These are phyloP conservation scores for Piaya cayana DNA, from an alignment of 2,113 vertebrate species.

Conservation along the genomic window DNA sequence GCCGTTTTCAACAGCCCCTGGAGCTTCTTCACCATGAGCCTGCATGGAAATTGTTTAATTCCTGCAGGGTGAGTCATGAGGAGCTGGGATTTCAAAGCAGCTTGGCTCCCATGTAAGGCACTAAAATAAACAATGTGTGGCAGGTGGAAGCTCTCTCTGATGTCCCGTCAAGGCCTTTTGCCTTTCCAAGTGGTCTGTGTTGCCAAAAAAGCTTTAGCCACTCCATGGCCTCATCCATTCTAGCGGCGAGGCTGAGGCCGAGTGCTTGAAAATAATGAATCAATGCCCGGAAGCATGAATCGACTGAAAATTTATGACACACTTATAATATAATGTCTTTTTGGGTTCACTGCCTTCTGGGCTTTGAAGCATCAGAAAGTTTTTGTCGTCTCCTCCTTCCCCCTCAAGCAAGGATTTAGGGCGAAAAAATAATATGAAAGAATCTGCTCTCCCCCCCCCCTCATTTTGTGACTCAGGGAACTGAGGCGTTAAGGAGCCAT, in stretches of 20 bases:
- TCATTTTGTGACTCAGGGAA: neutral
- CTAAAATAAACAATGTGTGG: constrained; percentile 60
- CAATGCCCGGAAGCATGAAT: constrained; percentile 56
- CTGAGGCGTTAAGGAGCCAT: neutral
- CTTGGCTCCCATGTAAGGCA: constrained; percentile 67
- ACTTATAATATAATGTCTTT: neutral
- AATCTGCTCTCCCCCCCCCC: neutral
- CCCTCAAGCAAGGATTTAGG: neutral
- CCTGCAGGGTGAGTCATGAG: constrained; percentile 44
- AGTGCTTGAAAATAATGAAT: constrained; percentile 41
- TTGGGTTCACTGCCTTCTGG: neutral
- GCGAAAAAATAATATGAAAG: neutral
- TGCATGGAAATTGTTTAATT: constrained; percentile 67
- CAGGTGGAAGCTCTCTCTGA: constrained; percentile 69
- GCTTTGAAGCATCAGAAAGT: neutral
- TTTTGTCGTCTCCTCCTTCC: neutral
- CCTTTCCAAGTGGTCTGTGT: neutral
- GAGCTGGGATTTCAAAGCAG: constrained; percentile 56
- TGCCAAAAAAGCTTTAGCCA: constrained; percentile 26
- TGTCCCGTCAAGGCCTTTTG: neutral
- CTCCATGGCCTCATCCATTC: constrained; percentile 34
- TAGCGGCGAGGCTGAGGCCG: neutral
- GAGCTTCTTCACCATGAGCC: neutral
- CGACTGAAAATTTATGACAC: constrained; percentile 27
- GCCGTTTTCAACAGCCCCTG: neutral